A percentile compares a stretch with the other conserved stretches of the same genome.
These are phyloP conservation scores for Apotomis turbidana DNA, from an alignment of 2,888 invertebrate genomes.

Conservation along the genomic window DNA sequence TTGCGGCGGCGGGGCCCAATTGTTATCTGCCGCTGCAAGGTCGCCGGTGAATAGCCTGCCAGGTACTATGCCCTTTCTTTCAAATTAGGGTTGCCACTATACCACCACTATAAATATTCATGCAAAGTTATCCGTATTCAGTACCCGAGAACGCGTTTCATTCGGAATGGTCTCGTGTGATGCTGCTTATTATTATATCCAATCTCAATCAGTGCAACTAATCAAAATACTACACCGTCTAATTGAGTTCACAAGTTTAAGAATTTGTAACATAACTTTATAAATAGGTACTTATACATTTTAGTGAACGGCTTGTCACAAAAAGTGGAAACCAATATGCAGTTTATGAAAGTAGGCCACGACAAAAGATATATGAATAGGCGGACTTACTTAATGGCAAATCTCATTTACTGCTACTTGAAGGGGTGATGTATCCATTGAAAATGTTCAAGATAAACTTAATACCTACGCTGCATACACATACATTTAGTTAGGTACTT, in stretches of 20 bases:
- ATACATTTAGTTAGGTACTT: too few species aligned
- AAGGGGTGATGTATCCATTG: too few species aligned
- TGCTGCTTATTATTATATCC: too few species aligned
- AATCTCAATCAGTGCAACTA: too few species aligned
- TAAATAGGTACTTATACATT: too few species aligned
- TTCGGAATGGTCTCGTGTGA: background rate
- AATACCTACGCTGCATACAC: too few species aligned
- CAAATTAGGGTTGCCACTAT: conserved; percentile 61
- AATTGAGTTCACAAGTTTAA: too few species aligned
- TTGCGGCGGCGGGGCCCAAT: conserved; percentile 77
- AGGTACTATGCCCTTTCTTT: conserved; percentile 78
- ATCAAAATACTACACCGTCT: too few species aligned
- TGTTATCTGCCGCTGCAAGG: conserved; percentile 81
- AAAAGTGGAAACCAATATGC: background rate
- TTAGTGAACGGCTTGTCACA: background rate
- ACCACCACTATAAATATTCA: conserved; percentile 6
- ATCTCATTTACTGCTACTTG: too few species aligned
- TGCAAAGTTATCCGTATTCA: background rate
- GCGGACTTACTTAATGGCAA: too few species aligned
- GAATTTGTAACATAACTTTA: too few species aligned
- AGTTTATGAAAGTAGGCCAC: conserved; percentile 12
- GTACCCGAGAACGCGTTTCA: background rate
- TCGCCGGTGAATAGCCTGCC: conserved; percentile 67
- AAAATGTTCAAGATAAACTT: too few species aligned
- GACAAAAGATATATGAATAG: background rate